These are phyloP conservation scores for Porites cylindrica DNA, from an alignment of 92 coral and sea anemone genomes.

Conservation along the genomic window DNA sequence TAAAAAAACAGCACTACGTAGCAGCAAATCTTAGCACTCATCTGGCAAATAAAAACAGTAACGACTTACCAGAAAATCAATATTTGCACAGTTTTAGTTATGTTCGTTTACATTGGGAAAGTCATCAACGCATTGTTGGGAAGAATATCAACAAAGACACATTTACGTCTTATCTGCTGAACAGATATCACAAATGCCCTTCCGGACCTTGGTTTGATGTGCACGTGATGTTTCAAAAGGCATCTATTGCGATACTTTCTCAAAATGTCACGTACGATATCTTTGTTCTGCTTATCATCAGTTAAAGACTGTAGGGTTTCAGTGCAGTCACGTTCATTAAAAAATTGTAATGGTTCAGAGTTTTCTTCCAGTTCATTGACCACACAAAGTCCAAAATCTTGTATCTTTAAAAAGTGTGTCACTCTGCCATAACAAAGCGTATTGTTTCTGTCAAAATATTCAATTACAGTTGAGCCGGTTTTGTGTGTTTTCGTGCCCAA, in stretches of 20 bases:
- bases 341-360: slow-evolving; percentile 11
- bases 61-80: slow-evolving; percentile 12
- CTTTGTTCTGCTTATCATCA: slow-evolving; percentile 21
- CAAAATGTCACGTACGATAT: slow-evolving; percentile 27
- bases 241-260: slow-evolving; percentile 33
- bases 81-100: slow-evolving; percentile 34
- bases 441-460: slow-evolving; percentile 31
- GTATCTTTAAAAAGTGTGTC: slow-evolving; percentile 16
- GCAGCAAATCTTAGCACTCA: not conserved
- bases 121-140: slow-evolving; percentile 26
- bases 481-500: slow-evolving; percentile 35
- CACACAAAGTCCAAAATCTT: slow-evolving; percentile 9
- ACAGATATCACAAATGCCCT: slow-evolving; percentile 36
- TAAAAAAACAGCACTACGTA: slow-evolving; percentile 8
- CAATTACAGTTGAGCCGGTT: slow-evolving; percentile 39
- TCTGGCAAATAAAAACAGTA: not conserved
- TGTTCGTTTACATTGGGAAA: slow-evolving; percentile 34
- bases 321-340: slow-evolving; percentile 10
- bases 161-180: slow-evolving; percentile 37
- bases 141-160: slow-evolving; percentile 30
- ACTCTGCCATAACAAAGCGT: slow-evolving; percentile 32
- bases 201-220: slow-evolving; percentile 35
- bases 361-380: slow-evolving; percentile 11
- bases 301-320: slow-evolving; percentile 16
- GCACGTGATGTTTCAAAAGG: slow-evolving; percentile 36